A percentile compares a stretch with the other conserved stretches of the same genome.
These are phyloP conservation scores for Halcyon malimbica DNA, from an alignment of 2,113 vertebrate species.

Conservation along the genomic window DNA sequence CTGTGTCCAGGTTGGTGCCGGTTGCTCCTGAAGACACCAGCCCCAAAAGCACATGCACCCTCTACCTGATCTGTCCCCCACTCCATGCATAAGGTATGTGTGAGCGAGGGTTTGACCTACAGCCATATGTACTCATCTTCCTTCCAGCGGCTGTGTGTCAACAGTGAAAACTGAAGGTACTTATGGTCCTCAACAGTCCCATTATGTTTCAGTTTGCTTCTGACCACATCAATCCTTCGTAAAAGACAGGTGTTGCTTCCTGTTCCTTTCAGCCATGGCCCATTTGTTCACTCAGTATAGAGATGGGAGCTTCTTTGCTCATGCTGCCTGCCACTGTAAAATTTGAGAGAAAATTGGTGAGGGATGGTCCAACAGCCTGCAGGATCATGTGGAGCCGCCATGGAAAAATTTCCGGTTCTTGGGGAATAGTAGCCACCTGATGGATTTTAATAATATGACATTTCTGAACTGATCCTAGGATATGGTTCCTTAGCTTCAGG, in stretches of 20 bases:
- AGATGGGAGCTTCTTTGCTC: not conserved
- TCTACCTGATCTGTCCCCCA: fast-evolving
- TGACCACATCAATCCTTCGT: not conserved
- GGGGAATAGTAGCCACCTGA: not conserved
- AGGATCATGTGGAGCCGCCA: not conserved
- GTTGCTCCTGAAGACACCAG: not conserved
- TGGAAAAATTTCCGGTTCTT: fast-evolving
- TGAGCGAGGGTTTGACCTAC: not conserved
- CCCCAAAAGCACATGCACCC: fast-evolving
- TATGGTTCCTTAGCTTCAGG: not conserved
- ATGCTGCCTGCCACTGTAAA: not conserved
- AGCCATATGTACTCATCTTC: not conserved
- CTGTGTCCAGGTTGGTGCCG: not conserved
- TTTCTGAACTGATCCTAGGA: not conserved
- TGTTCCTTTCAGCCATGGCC: not conserved
- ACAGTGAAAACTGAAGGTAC: not conserved
- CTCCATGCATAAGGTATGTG: not conserved
- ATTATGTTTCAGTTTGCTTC: not conserved
- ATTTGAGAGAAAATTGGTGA: not conserved
- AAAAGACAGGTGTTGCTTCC: not conserved
- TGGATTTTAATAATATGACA: not conserved
- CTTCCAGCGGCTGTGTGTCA: not conserved
- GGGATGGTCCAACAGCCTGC: not conserved
- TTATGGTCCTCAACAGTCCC: not conserved
- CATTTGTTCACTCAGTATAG: not conserved